A percentile compares a stretch with the other conserved stretches of the same genome.
Conservation (phyloP, 2,797 vertebrate species). For the Diplodus puntazzo region DNA sequence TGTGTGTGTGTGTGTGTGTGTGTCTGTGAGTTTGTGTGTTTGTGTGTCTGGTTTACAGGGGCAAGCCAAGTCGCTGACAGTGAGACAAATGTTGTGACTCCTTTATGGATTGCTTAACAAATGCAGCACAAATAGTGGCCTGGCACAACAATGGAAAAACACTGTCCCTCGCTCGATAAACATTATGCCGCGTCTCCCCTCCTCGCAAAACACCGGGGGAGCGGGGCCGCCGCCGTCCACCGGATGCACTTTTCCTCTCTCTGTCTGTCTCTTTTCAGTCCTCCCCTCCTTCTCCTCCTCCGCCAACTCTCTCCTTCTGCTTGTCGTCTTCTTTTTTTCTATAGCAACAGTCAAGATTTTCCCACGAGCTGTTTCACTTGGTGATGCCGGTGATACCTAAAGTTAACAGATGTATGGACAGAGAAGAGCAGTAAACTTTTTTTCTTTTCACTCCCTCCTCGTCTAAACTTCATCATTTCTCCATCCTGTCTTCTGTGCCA, state of each 20-base stretch:
- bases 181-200: slow-evolving; percentile 66
- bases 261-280: slow-evolving; percentile 50
- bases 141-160: slow-evolving; percentile 80
- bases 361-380: slow-evolving; percentile 57
- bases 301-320: slow-evolving; percentile 33
- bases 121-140: slow-evolving; percentile 71
- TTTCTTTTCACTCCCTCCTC: not conserved
- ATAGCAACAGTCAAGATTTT: slow-evolving; percentile 62
- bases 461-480: slow-evolving; percentile 3
- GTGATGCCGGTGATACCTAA: slow-evolving; percentile 8
- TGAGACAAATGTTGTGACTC: slow-evolving; percentile 79
- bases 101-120: slow-evolving; percentile 82
- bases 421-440: slow-evolving; percentile 13
- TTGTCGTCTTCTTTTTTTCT: slow-evolving; percentile 48
- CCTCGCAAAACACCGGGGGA: slow-evolving; percentile 65
- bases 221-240: slow-evolving; percentile 57
- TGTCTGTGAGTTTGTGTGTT: slow-evolving; percentile 18
- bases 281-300: slow-evolving; percentile 7
- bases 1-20: slow-evolving; percentile 33
- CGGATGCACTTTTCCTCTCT: slow-evolving; percentile 73
- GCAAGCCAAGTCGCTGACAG: slow-evolving; percentile 72
- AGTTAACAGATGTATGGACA: not conserved
- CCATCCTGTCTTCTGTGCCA: slow-evolving; percentile 17
- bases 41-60: slow-evolving; percentile 53
- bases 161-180: slow-evolving; percentile 78